Evolutionary conservation across 2,797 vertebrate genomes (phyloP).

Genomic region (Sebastes glaucus): DNA sequence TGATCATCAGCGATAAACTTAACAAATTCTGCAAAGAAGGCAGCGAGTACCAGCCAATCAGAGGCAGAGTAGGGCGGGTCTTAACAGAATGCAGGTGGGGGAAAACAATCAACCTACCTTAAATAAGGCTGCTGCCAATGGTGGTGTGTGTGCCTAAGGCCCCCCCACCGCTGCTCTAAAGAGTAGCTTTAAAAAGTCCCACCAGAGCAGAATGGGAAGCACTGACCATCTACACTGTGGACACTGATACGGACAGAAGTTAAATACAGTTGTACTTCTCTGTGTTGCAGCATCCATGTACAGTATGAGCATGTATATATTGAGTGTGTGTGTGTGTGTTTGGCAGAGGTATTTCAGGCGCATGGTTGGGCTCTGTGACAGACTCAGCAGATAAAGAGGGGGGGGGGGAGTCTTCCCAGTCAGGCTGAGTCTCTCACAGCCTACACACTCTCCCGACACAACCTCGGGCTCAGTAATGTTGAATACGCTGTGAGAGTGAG

Average conservation of each 20-base stretch:
- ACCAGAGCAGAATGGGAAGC: neutral
- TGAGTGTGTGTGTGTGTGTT: conserved; percentile 13
- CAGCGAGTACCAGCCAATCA: neutral
- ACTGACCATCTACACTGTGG: neutral
- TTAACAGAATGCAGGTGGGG: neutral
- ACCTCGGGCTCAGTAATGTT: conserved; percentile 61
- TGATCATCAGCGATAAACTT: neutral
- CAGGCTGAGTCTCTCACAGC: conserved; percentile 70
- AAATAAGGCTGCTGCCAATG: neutral
- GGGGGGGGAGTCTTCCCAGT: conserved; percentile 57
- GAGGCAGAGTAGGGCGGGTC: neutral
- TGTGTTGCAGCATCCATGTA: neutral
- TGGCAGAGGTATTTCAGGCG: conserved; percentile 71
- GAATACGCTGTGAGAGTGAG: conserved; percentile 46
- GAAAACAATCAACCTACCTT: neutral
- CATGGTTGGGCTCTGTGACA: conserved; percentile 69
- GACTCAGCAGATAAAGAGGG: conserved; percentile 44
- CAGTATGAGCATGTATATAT: neutral
- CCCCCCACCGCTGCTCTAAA: neutral
- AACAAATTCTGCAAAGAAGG: no score
- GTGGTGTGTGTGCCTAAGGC: neutral
- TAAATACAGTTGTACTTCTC: neutral
- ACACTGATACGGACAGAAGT: neutral
- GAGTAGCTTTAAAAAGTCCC: neutral
- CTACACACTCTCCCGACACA: conserved; percentile 62